Percentiles rank a stretch among this genome's conserved stretches.
These are phyloP conservation scores for Aspidiotus rigidus DNA, from an alignment of 2,888 invertebrate genomes.

Conservation along the genomic window DNA sequence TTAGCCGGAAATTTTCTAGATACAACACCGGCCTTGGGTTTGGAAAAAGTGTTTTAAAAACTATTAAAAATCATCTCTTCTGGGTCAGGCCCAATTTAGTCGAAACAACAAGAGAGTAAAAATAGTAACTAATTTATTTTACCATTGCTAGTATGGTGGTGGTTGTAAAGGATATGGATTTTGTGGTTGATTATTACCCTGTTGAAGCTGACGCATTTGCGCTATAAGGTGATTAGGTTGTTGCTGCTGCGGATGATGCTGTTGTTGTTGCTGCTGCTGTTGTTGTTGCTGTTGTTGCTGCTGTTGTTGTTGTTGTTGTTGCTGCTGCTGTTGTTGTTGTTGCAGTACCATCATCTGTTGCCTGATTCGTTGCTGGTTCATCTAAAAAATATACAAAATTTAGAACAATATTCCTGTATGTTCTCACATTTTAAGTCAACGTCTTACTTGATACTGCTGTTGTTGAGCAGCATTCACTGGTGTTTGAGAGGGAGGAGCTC, in stretches of 20 bases:
- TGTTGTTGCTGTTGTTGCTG: slow-evolving; percentile 48
- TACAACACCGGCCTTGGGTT: no score
- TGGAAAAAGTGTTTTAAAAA: no score
- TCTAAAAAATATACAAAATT: slow-evolving; percentile 41
- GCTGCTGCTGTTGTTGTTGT: slow-evolving; percentile 55
- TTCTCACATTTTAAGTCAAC: slow-evolving; percentile 7
- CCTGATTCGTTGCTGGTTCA: slow-evolving; percentile 48
- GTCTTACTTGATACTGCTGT: slow-evolving; percentile 52
- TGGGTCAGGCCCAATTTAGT: no score
- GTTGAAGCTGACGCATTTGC: slow-evolving; percentile 42
- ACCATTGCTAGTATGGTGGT: slow-evolving; percentile 46
- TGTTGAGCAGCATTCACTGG: slow-evolving; percentile 43
- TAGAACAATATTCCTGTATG: slow-evolving; percentile 37
- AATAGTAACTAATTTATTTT: no score
- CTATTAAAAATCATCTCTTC: no score
- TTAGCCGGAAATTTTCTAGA: no score
- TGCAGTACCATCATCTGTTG: slow-evolving; percentile 62
- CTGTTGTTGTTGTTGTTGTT: slow-evolving; percentile 42
- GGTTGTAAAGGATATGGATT: slow-evolving; percentile 52
- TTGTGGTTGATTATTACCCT: slow-evolving; percentile 40
- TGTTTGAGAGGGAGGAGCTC: slow-evolving; percentile 65
- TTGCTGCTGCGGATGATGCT: slow-evolving; percentile 37
- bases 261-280: slow-evolving; percentile 43
- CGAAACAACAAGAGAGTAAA: no score
- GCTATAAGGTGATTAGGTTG: slow-evolving; percentile 36